Evolutionary conservation across 2,113 vertebrate genomes (phyloP), one percentile per base, ranked within the genome.

Genomic region (Motacilla tschutschensis): DNA sequence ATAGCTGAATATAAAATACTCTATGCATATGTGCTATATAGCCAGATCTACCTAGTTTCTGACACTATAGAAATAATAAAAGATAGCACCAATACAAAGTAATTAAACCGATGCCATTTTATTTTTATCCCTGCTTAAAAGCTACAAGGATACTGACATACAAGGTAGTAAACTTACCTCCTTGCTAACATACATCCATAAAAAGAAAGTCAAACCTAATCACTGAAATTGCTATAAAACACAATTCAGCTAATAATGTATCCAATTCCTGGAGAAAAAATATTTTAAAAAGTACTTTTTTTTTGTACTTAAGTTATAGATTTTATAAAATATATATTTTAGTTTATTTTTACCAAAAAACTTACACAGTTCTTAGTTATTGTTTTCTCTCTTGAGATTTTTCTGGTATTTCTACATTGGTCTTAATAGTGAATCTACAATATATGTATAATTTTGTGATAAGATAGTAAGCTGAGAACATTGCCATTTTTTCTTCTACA

Each of bases 161-260:
- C 0, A 2, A 48, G 7, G 14, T 60, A 53, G 8, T 19, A 83
- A 63, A 28, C 0, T 29, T 41, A 46, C 4, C 16, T 62, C 20
- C 14, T 36, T 51, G 4, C 6, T 83, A 71, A 50, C 38, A 55
- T 19, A 59, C 5, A 51, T 5, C 7, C 3, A 26, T 38, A 55
- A 55, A 70, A 36, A 25, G 4, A 40, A 70, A 54, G 12, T 58
- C 8, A 78, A 51, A 3, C 17, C 22, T 63, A 44, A 55, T 41
- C 2, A 2, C 15, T 79, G 10, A 72, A 55, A 70, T 4, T 2
- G 5, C 5, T 48, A 10, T 41, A 43, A 35, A 58, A 73, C 25
- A 9, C 0, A 40, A 46, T 31, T 83, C 4, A 25, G 8, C 43
- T 71, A 44, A 22, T 47, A 62, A 62, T 24, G 3, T 20, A n/a